Percentiles rank a stretch among this genome's conserved stretches.
Evolutionary conservation across 35 echinoderm and acorn worm species (phyloP).

Genomic region (Stichopus chloronotus): DNA sequence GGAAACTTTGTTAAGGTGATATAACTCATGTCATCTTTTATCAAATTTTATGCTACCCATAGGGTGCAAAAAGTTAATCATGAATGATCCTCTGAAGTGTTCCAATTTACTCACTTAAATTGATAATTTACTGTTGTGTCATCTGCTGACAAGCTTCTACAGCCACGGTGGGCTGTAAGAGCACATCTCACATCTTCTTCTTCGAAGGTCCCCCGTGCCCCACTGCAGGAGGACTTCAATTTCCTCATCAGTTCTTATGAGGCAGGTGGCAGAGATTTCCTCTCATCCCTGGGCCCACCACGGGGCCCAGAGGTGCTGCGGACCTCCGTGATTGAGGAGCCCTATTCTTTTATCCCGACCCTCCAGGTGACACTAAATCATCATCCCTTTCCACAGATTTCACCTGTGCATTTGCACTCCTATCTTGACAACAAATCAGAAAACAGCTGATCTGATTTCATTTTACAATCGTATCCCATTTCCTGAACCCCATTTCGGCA

Average conservation of each 20-base stretch:
- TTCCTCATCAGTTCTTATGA: slow-evolving; percentile 6
- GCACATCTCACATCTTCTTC: not conserved
- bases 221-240: not conserved
- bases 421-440: not conserved
- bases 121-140: not conserved
- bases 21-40: slow-evolving; percentile 46
- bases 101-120: slow-evolving; percentile 1
- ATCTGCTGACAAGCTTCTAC: not conserved
- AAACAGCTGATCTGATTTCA: not conserved
- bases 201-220: not conserved
- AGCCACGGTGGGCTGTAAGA: not conserved
- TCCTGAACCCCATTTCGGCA: not conserved
- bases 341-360: not conserved
- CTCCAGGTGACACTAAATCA: slow-evolving; percentile 24
- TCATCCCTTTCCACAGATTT: too few relatives aligned
- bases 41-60: not conserved
- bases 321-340: slow-evolving; percentile 38
- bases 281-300: not conserved
- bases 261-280: slow-evolving; percentile 21
- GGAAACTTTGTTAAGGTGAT: too few relatives aligned
- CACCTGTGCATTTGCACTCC: not conserved
- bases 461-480: not conserved
- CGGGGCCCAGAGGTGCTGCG: slow-evolving; percentile 1
- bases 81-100: not conserved
- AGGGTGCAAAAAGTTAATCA: not conserved